Evolutionary conservation across 2,888 invertebrate genomes (phyloP), one percentile per base, ranked within the genome.

Genomic region (Pseudococcus viburni): DNA sequence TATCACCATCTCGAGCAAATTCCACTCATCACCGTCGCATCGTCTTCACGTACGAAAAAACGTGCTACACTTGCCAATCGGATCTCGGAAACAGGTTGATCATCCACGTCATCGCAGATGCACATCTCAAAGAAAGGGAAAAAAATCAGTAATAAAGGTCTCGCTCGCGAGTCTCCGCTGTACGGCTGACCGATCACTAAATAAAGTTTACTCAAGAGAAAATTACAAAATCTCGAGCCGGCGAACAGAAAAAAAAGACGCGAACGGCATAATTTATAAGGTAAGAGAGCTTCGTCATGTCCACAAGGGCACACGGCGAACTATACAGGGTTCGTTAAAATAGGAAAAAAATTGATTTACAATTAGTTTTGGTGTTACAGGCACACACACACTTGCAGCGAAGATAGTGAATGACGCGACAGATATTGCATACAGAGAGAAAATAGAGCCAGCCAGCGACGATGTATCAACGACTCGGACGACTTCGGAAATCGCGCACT

Each of bases 341-440:
- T 15, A 17, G 59, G 19, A 59, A 80, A 80, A 80, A 80, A 80
- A 80, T 42, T 80, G n/a, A 80, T 80, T 80, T 80, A 80, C 80
- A 80, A 80, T 80, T 80, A 80, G 80, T 80, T 80, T 80, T 80
- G 80, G 80, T 80, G 80, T 42, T 80, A 33, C 33, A 39, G 15
- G 15, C 11, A 39, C 59, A n/a, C 59, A 59, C 46, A 17, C 59
- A 59, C 26, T 15, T 15, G 12, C 68, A 33, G 33, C n/a, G 33
- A 80, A 80, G 42, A 80, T 33, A 3, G 42, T 80, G 80, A 80
- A 80, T 80, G 80, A 80, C 80, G 80, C 80, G 80, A 80, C 80
- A 80, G 15, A 73, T 80, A 42, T 42, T 42, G n/a, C 39, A 80
- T 42, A 39, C 26, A n/a, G 3, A 73, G 33, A 17, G 4, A 73